A percentile compares a stretch with the other conserved stretches of the same genome.
Evolutionary conservation across 2,797 vertebrate species (phyloP).

Genomic region (Tokudaia muenninki): DNA sequence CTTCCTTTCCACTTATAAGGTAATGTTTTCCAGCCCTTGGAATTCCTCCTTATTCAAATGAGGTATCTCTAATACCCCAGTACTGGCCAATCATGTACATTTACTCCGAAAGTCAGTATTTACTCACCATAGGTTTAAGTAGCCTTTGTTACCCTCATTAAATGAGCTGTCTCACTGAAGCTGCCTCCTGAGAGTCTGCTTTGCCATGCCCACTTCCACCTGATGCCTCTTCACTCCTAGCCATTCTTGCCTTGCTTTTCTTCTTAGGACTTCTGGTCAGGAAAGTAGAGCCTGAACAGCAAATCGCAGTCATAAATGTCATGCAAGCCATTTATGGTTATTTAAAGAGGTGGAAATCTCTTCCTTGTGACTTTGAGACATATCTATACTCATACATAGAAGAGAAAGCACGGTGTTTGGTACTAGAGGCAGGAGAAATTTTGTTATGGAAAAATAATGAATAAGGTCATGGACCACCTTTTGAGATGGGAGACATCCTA

Average conservation of each 20-base stretch:
- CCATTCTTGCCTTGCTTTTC: background rate
- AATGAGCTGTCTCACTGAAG: background rate
- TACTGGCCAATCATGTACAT: no score
- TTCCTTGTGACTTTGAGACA: background rate
- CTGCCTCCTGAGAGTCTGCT: no score
- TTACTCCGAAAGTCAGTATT: background rate
- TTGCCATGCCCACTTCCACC: no score
- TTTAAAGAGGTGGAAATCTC: background rate
- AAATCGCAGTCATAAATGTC: background rate
- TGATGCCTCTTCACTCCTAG: background rate
- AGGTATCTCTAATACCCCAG: background rate
- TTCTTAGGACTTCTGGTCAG: background rate
- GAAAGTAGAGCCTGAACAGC: background rate
- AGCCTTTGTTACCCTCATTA: background rate
- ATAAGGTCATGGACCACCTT: background rate
- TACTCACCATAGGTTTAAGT: background rate
- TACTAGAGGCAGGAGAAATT: background rate
- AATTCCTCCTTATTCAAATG: background rate
- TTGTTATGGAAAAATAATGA: background rate
- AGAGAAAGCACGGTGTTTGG: background rate
- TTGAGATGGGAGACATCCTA: accelerated
- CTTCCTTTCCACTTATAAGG: background rate
- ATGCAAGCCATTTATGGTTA: background rate
- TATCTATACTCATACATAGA: background rate
- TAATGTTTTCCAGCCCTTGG: background rate